Evolutionary conservation across 2,113 vertebrate species (phyloP).

Genomic region (Dipodomys spectabilis): DNA sequence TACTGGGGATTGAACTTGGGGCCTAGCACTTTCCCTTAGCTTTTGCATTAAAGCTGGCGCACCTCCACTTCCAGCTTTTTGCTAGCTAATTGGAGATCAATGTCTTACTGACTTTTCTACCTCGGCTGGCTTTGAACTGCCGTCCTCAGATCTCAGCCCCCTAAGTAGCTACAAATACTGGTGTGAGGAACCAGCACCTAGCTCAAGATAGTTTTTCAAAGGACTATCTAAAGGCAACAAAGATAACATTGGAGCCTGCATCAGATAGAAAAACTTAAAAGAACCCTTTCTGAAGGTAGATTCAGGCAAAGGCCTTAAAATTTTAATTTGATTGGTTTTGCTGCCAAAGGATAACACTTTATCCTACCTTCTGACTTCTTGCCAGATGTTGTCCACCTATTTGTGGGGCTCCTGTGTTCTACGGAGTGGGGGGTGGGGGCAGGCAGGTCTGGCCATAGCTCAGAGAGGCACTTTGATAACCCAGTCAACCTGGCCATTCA

Average conservation of each 20-base stretch:
- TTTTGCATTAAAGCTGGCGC: no score
- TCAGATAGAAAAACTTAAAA: not conserved
- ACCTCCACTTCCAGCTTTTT: no score
- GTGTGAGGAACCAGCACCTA: no score
- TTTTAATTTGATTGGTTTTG: not conserved
- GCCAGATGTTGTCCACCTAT: not conserved
- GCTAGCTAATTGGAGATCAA: no score
- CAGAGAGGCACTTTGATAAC: not conserved
- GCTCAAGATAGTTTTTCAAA: not conserved
- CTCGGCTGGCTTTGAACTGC: no score
- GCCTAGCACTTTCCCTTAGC: not conserved
- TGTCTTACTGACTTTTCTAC: no score
- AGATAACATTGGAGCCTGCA: not conserved
- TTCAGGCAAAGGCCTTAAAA: not conserved
- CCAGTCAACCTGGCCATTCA: not conserved
- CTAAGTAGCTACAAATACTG: no score
- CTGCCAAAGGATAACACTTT: fast-evolving
- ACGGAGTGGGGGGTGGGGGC: no score
- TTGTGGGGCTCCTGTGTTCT: not conserved
- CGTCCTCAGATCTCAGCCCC: no score
- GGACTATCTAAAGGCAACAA: not conserved
- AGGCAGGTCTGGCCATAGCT: not conserved
- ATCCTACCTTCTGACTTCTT: not conserved
- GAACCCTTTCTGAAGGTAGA: not conserved
- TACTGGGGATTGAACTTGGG: not conserved